Percentiles rank a stretch among this genome's conserved stretches.
These are phyloP conservation scores for Melanostigma gelatinosum DNA, from an alignment of 2,113 vertebrate genomes.

Conservation along the genomic window DNA sequence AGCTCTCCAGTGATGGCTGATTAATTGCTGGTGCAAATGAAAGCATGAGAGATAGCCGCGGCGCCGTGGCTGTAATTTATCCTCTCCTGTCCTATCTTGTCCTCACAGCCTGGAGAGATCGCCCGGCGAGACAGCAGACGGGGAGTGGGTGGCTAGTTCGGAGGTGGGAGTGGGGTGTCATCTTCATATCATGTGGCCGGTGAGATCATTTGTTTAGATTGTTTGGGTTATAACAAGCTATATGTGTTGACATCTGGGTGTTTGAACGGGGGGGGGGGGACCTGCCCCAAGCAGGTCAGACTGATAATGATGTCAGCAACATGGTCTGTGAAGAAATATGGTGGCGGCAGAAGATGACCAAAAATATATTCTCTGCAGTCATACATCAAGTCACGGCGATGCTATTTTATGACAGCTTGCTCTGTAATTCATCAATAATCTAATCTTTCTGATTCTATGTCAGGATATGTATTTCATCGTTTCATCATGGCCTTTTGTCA, in stretches of 20 bases:
- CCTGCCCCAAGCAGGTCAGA: slow-evolving; percentile 57
- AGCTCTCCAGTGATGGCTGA: slow-evolving; percentile 85
- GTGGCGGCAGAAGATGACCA: slow-evolving; percentile 64
- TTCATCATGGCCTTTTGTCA: slow-evolving; percentile 68
- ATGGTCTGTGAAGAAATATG: slow-evolving; percentile 58
- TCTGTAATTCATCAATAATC: slow-evolving; percentile 76
- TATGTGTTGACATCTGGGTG: slow-evolving; percentile 61
- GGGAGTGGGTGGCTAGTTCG: slow-evolving; percentile 53
- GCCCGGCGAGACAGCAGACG: slow-evolving; percentile 65
- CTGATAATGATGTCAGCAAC: slow-evolving; percentile 70
- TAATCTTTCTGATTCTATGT: slow-evolving; percentile 62
- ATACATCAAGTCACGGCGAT: slow-evolving; percentile 68
- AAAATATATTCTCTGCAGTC: slow-evolving; percentile 74
- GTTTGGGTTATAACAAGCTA: slow-evolving; percentile 65
- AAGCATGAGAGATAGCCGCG: slow-evolving; percentile 77
- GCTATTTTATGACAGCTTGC: slow-evolving; percentile 59
- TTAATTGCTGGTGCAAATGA: slow-evolving; percentile 85
- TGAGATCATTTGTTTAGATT: slow-evolving; percentile 72
- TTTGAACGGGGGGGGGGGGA: slow-evolving; percentile 40
- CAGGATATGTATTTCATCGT: slow-evolving; percentile 72
- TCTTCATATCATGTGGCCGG: slow-evolving; percentile 49
- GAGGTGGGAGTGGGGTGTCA: slow-evolving; percentile 15
- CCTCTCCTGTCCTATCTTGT: slow-evolving; percentile 78
- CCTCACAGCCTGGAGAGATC: slow-evolving; percentile 77
- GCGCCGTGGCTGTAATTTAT: slow-evolving; percentile 81